phyloP scores from a whole-genome alignment of 2,113 vertebrate genomes.

The Prochilodus magdalenae region DNA sequence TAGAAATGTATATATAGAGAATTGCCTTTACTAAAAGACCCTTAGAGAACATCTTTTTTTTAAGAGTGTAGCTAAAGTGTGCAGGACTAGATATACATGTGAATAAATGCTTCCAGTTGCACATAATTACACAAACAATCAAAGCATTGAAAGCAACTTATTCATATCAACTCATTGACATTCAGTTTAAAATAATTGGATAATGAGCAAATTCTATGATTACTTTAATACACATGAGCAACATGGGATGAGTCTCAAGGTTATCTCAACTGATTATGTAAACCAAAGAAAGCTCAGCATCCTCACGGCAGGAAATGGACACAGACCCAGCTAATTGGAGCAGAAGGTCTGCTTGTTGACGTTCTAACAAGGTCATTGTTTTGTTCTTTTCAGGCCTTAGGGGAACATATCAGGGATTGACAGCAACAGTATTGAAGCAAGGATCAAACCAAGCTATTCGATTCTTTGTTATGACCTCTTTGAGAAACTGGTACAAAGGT shows the following conservation, averaged over 20 bases:
- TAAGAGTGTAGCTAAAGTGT: too few relatives aligned
- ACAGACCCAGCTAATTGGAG: not conserved
- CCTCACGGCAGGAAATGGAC: not conserved
- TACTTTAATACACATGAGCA: constrained; percentile 11
- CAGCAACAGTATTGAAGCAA: constrained; percentile 93
- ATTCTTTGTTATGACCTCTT: constrained; percentile 95
- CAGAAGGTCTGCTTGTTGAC: not conserved
- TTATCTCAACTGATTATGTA: not conserved
- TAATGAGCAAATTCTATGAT: too few relatives aligned
- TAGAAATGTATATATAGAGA: too few relatives aligned
- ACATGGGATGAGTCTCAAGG: not conserved
- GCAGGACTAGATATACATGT: too few relatives aligned
- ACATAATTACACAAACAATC: too few relatives aligned
- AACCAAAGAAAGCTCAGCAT: not conserved
- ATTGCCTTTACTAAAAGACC: too few relatives aligned
- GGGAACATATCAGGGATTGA: constrained; percentile 95
- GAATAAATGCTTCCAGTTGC: too few relatives aligned
- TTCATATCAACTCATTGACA: too few relatives aligned
- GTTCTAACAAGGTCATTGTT: not conserved
- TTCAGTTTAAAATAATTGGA: too few relatives aligned
- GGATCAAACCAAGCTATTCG: constrained; percentile 98
- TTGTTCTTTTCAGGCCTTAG: constrained; percentile 79
- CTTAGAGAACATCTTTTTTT: too few relatives aligned
- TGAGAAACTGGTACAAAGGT: constrained; percentile 99
- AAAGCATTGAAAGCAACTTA: too few relatives aligned